phyloP scores from a whole-genome alignment of 2,113 vertebrate genomes.

The Pristiophorus japonicus region DNA sequence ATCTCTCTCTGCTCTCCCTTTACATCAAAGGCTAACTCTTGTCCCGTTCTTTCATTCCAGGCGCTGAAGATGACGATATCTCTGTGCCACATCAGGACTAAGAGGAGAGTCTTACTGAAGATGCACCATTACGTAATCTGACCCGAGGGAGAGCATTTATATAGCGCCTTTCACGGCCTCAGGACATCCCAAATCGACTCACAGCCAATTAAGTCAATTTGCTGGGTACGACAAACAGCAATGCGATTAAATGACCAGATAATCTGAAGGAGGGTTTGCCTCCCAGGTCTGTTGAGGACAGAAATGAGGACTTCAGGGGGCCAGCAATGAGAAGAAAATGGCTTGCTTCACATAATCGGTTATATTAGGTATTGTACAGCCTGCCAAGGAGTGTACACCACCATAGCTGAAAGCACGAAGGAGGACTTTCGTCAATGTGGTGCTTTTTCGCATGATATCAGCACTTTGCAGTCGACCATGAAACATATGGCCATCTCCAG shows the following conservation, averaged over 20 bases:
- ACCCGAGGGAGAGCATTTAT: background rate
- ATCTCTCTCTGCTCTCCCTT: background rate
- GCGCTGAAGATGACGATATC: background rate
- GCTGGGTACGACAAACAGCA: background rate
- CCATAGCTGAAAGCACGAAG: background rate
- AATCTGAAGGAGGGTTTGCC: background rate
- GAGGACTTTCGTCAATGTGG: background rate
- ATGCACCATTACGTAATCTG: too few species aligned
- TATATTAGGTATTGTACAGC: background rate
- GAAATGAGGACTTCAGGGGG: background rate
- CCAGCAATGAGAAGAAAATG: background rate
- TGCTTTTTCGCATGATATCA: background rate
- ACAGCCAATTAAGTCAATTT: background rate
- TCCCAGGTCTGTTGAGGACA: background rate
- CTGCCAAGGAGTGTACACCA: background rate
- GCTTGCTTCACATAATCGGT: background rate
- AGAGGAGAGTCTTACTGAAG: background rate
- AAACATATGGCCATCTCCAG: background rate
- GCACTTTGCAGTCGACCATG: background rate
- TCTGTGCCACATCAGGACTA: background rate
- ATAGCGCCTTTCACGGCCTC: background rate
- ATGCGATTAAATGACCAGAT: background rate
- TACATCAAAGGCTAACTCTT: too few species aligned
- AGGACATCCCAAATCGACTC: background rate
- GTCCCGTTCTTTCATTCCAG: background rate